These are phyloP conservation scores for Thomomys bottae DNA, from an alignment of 2,113 vertebrate species.

Conservation along the genomic window DNA sequence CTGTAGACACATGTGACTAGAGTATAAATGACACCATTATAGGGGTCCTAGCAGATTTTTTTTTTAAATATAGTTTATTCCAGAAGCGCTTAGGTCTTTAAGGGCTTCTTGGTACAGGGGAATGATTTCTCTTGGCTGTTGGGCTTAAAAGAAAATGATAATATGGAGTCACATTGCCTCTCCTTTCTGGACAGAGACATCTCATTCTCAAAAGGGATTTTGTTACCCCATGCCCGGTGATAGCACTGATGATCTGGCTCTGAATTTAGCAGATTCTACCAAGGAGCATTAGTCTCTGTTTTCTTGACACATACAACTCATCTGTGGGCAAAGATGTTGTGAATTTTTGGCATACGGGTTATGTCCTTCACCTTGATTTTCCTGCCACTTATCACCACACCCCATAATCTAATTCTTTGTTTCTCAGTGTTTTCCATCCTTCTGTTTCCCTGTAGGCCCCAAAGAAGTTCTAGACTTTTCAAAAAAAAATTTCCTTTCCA, in stretches of 20 bases:
- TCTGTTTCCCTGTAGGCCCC: not conserved
- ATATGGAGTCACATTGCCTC: conserved; percentile 48
- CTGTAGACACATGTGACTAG: conserved; percentile 93
- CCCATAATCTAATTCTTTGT: not conserved
- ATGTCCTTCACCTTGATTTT: not conserved
- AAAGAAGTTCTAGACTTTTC: conserved; percentile 10
- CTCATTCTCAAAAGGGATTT: conserved; percentile 68
- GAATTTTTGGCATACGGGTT: not conserved
- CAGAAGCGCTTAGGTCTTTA: conserved; percentile 81
- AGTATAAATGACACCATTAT: conserved; percentile 96
- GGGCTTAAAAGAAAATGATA: conserved; percentile 4
- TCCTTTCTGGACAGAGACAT: conserved; percentile 67
- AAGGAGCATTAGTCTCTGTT: conserved; percentile 62
- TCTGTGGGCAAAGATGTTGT: conserved; percentile 29
- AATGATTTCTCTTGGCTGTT: conserved; percentile 36
- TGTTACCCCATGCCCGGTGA: conserved; percentile 66
- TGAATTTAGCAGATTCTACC: conserved; percentile 64
- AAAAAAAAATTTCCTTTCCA: conserved; percentile 51
- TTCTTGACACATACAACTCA: conserved; percentile 51
- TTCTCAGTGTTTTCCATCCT: not conserved
- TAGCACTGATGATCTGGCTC: conserved; percentile 68
- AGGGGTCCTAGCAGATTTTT: conserved; percentile 85
- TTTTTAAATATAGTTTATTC: conserved; percentile 81
- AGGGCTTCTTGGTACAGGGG: conserved; percentile 53
- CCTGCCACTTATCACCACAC: not conserved